Evolutionary conservation across 1,140 invertebrate species (phyloP).

Genomic region (Atta texana): DNA sequence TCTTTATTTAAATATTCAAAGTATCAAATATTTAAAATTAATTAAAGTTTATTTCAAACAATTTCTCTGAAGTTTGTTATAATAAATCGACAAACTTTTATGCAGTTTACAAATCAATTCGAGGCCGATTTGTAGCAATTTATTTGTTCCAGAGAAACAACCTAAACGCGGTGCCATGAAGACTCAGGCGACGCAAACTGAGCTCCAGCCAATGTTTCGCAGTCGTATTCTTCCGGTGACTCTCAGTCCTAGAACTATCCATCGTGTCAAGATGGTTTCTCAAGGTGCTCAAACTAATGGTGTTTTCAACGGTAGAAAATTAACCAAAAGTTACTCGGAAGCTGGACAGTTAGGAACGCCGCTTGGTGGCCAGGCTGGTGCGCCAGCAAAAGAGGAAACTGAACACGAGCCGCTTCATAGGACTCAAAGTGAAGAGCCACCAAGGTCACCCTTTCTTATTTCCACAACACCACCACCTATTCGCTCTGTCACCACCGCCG

Average conservation of each 20-base stretch:
- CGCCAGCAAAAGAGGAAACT: slow-evolving; percentile 76
- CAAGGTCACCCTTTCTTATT: slow-evolving; percentile 89
- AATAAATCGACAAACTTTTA: neutral
- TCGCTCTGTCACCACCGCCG: neutral
- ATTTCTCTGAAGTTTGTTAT: neutral
- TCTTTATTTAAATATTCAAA: neutral
- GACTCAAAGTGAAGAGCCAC: slow-evolving; percentile 94
- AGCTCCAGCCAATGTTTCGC: slow-evolving; percentile 89
- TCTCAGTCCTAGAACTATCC: slow-evolving; percentile 90
- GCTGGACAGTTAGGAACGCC: slow-evolving; percentile 88
- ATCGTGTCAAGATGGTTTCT: slow-evolving; percentile 93
- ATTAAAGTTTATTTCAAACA: slow-evolving; percentile 4
- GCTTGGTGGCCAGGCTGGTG: slow-evolving; percentile 73
- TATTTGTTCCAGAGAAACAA: slow-evolving; percentile 88
- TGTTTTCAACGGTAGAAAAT: slow-evolving; percentile 89
- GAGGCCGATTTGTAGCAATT: neutral
- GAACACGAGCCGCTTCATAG: slow-evolving; percentile 92
- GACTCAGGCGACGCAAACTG: slow-evolving; percentile 97
- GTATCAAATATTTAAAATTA: neutral
- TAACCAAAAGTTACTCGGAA: slow-evolving; percentile 94
- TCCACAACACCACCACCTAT: slow-evolving; percentile 68
- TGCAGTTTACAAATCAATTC: neutral
- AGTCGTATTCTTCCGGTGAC: slow-evolving; percentile 91
- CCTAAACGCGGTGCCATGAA: slow-evolving; percentile 94
- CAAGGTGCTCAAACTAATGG: slow-evolving; percentile 96